Evolutionary conservation across 2,888 invertebrate species (phyloP).

Genomic region (Troilus luridus): DNA sequence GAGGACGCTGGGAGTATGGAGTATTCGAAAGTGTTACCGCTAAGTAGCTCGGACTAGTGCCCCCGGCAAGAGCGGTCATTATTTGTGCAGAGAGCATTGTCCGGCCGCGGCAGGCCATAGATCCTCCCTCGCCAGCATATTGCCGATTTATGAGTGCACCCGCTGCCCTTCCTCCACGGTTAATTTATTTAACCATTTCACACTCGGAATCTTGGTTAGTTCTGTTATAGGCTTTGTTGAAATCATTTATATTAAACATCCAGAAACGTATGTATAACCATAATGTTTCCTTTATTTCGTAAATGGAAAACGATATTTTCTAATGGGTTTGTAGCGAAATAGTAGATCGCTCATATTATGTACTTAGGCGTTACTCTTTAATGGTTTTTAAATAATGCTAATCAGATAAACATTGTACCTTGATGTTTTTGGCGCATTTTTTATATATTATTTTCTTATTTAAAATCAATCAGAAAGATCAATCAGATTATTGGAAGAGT

Average conservation of each 20-base stretch:
- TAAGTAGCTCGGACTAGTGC: background rate
- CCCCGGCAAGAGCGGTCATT: background rate
- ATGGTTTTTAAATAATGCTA: no score
- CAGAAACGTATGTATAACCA: background rate
- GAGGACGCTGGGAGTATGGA: background rate
- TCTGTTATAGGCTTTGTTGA: background rate
- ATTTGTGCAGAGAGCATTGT: constrained; percentile 36
- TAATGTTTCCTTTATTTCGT: background rate
- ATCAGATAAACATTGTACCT: no score
- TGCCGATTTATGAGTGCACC: constrained; percentile 42
- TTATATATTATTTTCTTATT: no score
- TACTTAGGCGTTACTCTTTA: no score
- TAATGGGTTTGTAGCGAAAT: no score
- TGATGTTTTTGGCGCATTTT: no score
- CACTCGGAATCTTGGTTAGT: background rate
- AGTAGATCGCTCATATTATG: no score
- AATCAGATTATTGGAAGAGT: no score
- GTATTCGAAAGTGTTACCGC: constrained; percentile 4
- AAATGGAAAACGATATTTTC: background rate
- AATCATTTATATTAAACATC: background rate
- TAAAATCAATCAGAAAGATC: no score
- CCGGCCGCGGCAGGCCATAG: background rate
- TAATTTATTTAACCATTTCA: constrained; percentile 25
- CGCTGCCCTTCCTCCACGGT: background rate
- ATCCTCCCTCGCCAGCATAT: background rate